Percentiles rank a stretch among this genome's conserved stretches.
Evolutionary conservation across 2,113 vertebrate species (phyloP).

Genomic region (Cavia porcellus): DNA sequence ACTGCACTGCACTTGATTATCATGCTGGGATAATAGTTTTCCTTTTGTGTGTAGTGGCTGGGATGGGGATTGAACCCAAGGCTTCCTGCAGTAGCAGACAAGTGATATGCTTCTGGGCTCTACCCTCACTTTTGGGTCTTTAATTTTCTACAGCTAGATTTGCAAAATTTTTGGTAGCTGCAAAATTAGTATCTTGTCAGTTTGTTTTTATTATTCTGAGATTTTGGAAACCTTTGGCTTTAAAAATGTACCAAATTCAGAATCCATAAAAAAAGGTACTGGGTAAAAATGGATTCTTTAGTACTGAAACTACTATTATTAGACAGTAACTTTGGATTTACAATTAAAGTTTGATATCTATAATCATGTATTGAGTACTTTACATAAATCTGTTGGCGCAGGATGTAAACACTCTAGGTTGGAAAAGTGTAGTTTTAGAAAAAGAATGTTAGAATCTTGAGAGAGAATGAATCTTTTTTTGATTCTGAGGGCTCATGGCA

Average conservation of each 20-base stretch:
- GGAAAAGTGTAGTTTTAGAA: neutral
- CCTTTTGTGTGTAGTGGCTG: neutral
- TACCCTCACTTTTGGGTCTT: neutral
- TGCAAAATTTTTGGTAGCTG: neutral
- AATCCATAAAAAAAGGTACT: conserved; percentile 19
- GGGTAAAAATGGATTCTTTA: conserved; percentile 24
- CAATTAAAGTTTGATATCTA: conserved; percentile 27
- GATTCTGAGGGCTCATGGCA: neutral
- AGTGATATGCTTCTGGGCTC: neutral
- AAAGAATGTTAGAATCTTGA: neutral
- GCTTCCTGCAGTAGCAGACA: neutral
- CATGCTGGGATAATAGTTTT: neutral
- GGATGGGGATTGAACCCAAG: neutral
- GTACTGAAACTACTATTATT: neutral
- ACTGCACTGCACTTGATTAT: neutral
- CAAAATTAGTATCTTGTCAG: conserved; percentile 43
- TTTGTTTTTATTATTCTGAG: conserved; percentile 48
- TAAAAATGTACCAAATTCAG: conserved; percentile 11
- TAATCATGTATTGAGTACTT: conserved; percentile 6
- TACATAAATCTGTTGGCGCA: neutral
- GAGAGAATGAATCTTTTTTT: neutral
- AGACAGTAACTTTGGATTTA: neutral
- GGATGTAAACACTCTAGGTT: conserved; percentile 30
- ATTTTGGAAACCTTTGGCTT: conserved; percentile 47
- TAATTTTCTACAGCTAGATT: conserved; percentile 26